A percentile compares a stretch with the other conserved stretches of the same genome.
These are phyloP conservation scores for Phytoseiulus persimilis DNA, from an alignment of 2,888 invertebrate genomes.

Conservation along the genomic window DNA sequence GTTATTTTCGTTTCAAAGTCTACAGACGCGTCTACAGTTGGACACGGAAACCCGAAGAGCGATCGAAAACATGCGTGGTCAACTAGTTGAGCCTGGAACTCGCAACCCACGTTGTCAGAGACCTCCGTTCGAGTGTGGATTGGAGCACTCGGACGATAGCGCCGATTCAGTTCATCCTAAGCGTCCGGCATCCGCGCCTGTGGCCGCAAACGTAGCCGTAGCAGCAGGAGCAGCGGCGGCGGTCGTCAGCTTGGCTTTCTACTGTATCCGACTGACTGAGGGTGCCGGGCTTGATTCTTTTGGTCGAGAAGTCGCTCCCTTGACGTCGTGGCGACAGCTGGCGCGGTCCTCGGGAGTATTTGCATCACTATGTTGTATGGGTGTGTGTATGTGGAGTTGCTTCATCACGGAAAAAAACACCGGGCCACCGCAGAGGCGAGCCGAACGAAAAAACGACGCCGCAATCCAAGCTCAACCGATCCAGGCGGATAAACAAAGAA, in stretches of 20 bases:
- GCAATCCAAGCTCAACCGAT: neutral
- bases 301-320: neutral
- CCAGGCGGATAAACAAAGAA: too few species aligned
- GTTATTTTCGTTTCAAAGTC: too few species aligned
- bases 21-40: too few species aligned
- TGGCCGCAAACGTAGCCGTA: neutral
- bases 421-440: neutral
- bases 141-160: neutral
- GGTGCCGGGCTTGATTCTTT: neutral
- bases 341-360: neutral
- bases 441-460: neutral
- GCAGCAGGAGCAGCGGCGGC: neutral
- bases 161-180: neutral
- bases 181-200: neutral
- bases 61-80: too few species aligned
- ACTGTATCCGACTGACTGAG: neutral
- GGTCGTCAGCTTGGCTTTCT: neutral
- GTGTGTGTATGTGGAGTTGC: neutral
- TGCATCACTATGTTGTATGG: neutral
- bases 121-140: neutral
- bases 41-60: too few species aligned
- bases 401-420: neutral
- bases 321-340: slow-evolving; percentile 5
- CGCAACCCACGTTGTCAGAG: too few species aligned
- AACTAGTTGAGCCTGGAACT: too few species aligned